Base-by-base conservation (phyloP, 2,888 invertebrate species). In the Cyaniris semiargus region DNA sequence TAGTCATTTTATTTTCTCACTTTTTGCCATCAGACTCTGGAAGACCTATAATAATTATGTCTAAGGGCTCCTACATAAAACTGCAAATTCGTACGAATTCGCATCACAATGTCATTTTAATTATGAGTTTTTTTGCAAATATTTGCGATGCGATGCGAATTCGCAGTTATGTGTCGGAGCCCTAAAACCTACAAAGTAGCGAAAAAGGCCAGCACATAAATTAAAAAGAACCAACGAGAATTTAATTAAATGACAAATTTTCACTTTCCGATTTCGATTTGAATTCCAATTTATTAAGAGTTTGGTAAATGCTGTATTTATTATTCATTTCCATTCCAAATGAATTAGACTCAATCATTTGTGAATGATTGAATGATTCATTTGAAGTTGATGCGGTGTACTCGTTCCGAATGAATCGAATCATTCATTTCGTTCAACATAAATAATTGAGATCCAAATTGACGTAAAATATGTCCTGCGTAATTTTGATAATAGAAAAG, bases 291-390 rank as follows among this genome's bases (percentile, higher is more conserved):
- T 77, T 70, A 76, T 80, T 84, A 82, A 82, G 80, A 70, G 66
- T 72, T 71, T 38, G 79, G 78, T 78, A 80, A 80, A 81, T 80
- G 79, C 78, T 77, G 77, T 76, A 82, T 83, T 82, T 82, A 80
- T 81, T 81, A 81, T 81, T 76, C 76, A 76, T 76, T 80, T 79
- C 83, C 81, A 80, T 83, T 81, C 83, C 84, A 44, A 72, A 44
- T 13, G 74, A 74, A 48, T 44, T 48, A 48, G 74, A 27, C 21
- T 27, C 74, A 48, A 74, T 74, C 53, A 74, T 27, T 74, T 44
- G 74, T 74, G 23, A 74, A 74, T 74, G 48, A 74, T 74, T 66
- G 66, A 66, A 66, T 66, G 66, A 66, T 66, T 31, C 27, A 66
- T 66, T 66, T 66, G 66, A 66, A 66, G 66, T 66, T 31, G 27